Percentiles rank a stretch among this genome's conserved stretches.
phyloP scores from a whole-genome alignment of 2,113 vertebrate species.

The Nansenia antarctica region DNA sequence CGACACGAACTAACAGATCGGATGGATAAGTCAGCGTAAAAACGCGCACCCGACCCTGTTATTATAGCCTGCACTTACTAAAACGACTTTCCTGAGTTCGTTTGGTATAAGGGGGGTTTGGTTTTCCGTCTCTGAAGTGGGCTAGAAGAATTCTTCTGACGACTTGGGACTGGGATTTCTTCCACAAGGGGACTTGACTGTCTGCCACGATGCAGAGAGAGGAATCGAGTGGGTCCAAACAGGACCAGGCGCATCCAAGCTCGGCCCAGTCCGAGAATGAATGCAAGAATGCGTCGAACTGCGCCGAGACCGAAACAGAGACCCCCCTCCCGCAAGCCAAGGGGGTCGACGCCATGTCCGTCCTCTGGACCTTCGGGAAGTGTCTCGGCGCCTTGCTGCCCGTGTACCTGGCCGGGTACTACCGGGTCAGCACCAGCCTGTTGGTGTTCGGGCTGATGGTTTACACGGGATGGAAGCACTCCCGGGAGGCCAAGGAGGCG shows the following conservation, averaged over 20 bases:
- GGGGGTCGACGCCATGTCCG: constrained; percentile 68
- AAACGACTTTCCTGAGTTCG: too few relatives aligned
- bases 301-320: background rate
- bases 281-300: background rate
- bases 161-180: too few relatives aligned
- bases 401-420: constrained; percentile 85
- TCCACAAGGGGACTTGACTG: background rate
- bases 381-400: constrained; percentile 83
- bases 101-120: too few relatives aligned
- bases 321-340: constrained; percentile 4
- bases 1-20: too few relatives aligned
- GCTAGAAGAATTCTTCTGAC: too few relatives aligned
- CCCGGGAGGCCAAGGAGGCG: constrained; percentile 79
- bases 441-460: constrained; percentile 84
- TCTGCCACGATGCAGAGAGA: constrained; percentile 48
- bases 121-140: too few relatives aligned
- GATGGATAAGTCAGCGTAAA: too few relatives aligned
- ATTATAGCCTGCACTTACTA: too few relatives aligned
- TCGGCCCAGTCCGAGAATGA: constrained; percentile 24
- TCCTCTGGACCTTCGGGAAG: constrained; percentile 83
- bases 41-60: too few relatives aligned
- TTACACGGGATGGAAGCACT: constrained; percentile 87
- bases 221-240: constrained; percentile 34
- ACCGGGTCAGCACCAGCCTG: constrained; percentile 83
- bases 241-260: constrained; percentile 17